Conservation (phyloP, 2,113 vertebrate species). For the cat (Felis catus) region F.catus_Fca126_mat1.0 CM031415.1:155819501-155820000, state of each 20-base stretch:
- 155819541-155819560: background rate
- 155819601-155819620: background rate
- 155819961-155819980: no score
- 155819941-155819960: no score
- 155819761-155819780: background rate
- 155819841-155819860: background rate
- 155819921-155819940: no score
- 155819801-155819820: background rate
- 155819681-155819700: background rate
- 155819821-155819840: background rate
- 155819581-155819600: background rate
- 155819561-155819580: background rate
- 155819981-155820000: no score
- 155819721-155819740: background rate
- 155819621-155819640: background rate
- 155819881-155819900: background rate
- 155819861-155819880: background rate
- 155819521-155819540: background rate
- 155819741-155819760: background rate
- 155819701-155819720: background rate
- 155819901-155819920: background rate
- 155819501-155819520: background rate
- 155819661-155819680: background rate
- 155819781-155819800: background rate
- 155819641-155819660: background rate